Conservation (phyloP, 2,888 invertebrate genomes). For the Glaucopsyche alexis region DNA sequence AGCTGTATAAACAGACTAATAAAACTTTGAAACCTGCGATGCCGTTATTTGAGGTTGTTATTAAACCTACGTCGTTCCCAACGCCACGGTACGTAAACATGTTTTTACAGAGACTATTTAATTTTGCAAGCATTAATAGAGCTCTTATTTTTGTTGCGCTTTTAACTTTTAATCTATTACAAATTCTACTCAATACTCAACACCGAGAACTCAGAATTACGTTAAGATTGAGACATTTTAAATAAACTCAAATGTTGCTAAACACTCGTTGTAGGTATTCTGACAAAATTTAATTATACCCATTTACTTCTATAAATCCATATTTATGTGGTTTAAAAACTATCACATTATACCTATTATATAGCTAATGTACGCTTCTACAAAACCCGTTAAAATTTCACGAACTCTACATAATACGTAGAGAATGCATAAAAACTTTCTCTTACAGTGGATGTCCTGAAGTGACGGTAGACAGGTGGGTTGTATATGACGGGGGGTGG, state of each 20-base stretch:
- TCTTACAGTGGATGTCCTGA: conserved; percentile 41
- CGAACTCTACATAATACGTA: conserved; percentile 32
- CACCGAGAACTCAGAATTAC: too few species aligned
- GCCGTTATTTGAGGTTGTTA: conserved; percentile 24
- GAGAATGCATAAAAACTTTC: conserved; percentile 19
- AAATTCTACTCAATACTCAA: too few species aligned
- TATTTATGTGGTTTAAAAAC: not conserved
- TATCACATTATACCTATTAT: not conserved
- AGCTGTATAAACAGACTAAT: conserved; percentile 50
- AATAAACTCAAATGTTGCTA: too few species aligned
- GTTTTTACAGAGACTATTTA: conserved; percentile 32
- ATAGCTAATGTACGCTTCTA: not conserved
- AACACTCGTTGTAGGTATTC: too few species aligned
- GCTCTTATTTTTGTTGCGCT: not conserved
- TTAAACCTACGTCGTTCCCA: not conserved
- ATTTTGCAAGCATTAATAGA: not conserved
- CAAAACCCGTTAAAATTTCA: conserved; percentile 16
- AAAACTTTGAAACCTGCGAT: conserved; percentile 41
- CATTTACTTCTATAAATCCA: too few species aligned
- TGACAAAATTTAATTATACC: too few species aligned
- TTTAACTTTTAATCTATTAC: too few species aligned
- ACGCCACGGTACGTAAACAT: conserved; percentile 46
- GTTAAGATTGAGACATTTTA: too few species aligned
- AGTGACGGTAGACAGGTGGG: conserved; percentile 61
- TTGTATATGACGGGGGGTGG: conserved; percentile 56